Evolutionary conservation across 1,140 invertebrate species (phyloP).

Genomic region (Drosophila tristis): DNA sequence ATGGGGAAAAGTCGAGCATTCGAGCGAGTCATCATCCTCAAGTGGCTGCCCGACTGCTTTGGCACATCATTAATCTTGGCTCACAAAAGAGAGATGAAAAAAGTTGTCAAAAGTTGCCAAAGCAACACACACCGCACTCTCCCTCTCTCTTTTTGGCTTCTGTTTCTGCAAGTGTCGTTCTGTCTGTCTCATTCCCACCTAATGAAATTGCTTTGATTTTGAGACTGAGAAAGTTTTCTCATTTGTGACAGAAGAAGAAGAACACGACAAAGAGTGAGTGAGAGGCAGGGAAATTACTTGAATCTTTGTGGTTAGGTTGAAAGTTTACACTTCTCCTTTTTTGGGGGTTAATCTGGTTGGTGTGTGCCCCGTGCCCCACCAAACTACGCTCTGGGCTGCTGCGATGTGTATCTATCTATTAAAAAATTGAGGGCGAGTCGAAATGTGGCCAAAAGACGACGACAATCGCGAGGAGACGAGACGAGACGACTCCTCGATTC

Average conservation of each 20-base stretch:
- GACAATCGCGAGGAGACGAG: constrained; percentile 49
- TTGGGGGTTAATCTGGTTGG: constrained; percentile 72
- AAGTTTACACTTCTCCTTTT: constrained; percentile 66
- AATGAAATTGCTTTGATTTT: constrained; percentile 79
- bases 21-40: constrained; percentile 29
- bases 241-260: constrained; percentile 37
- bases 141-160: constrained; percentile 19
- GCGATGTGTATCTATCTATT: constrained; percentile 80
- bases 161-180: constrained; percentile 5
- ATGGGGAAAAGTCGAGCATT: constrained; percentile 2
- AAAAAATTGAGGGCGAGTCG: constrained; percentile 75
- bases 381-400: constrained; percentile 15
- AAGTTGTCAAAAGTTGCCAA: constrained; percentile 55
- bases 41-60: constrained; percentile 2
- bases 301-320: constrained; percentile 61
- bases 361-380: constrained; percentile 2
- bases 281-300: constrained; percentile 40
- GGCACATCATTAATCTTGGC: constrained; percentile 57
- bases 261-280: background rate
- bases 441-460: constrained; percentile 65
- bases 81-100: constrained; percentile 47
- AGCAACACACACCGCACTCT: constrained; percentile 40
- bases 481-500: constrained; percentile 27
- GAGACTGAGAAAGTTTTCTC: constrained; percentile 65
- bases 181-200: constrained; percentile 24